Conservation (phyloP, 2,113 vertebrate genomes). For the Eulacestoma nigropectus region DNA sequence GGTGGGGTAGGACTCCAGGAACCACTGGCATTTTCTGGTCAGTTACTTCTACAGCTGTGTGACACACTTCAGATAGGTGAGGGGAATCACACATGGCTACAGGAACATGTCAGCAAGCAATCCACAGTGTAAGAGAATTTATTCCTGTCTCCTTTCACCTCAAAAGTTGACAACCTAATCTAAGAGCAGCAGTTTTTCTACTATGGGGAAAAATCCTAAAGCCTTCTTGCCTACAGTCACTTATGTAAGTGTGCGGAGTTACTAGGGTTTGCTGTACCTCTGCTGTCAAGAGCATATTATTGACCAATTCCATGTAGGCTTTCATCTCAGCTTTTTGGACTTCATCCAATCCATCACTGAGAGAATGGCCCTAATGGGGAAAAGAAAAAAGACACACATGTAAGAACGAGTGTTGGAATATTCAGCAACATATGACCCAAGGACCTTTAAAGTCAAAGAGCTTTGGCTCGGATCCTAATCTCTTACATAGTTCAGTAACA, state of each 20-base stretch:
- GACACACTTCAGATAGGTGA: not conserved
- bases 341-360: conserved; percentile 91
- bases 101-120: not conserved
- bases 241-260: not conserved
- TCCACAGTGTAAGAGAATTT: not conserved
- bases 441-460: not conserved
- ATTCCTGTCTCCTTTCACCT: not conserved
- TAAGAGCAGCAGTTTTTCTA: not conserved
- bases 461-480: not conserved
- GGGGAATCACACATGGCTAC: accelerated
- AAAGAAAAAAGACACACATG: not conserved
- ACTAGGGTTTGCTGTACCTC: conserved; percentile 76
- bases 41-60: not conserved
- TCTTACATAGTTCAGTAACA: not conserved
- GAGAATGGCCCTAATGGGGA: conserved; percentile 85
- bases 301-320: conserved; percentile 92
- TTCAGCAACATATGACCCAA: not conserved
- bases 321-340: conserved; percentile 98
- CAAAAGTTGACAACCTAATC: not conserved
- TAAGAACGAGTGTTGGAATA: conserved; percentile 11
- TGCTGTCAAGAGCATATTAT: conserved; percentile 94
- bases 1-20: not conserved
- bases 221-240: not conserved
- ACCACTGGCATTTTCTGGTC: not conserved
- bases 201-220: not conserved